These are phyloP conservation scores for Zapornia atra DNA, from an alignment of 2,113 vertebrate genomes.

Conservation along the genomic window DNA sequence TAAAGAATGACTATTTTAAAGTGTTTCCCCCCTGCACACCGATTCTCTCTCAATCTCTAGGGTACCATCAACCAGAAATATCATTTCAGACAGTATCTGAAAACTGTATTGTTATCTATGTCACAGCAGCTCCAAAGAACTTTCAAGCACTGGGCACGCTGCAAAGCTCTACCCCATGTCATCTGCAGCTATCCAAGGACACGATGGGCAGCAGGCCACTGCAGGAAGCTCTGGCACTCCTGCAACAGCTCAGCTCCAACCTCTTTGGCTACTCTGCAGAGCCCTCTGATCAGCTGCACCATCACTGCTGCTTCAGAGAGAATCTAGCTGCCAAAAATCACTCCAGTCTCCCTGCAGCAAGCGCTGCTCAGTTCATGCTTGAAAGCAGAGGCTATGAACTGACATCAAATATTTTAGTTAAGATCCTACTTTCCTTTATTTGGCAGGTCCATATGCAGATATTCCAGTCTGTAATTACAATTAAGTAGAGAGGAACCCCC, in stretches of 20 bases:
- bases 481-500: not conserved
- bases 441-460: not conserved
- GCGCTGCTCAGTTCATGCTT: not conserved
- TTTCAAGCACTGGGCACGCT: not conserved
- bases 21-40: not conserved
- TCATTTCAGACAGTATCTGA: not conserved
- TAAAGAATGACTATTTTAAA: not conserved
- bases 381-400: not conserved
- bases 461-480: not conserved
- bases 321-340: not conserved
- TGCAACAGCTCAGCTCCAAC: not conserved
- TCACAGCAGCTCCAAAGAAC: not conserved
- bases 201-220: not conserved
- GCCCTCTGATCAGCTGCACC: not conserved
- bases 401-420: not conserved
- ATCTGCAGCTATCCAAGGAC: not conserved
- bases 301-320: not conserved
- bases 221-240: not conserved
- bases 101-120: not conserved
- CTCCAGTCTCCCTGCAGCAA: not conserved
- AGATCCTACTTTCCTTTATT: not conserved
- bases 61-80: not conserved
- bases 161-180: not conserved
- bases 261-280: not conserved
- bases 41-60: not conserved